Evolutionary conservation across 2,888 invertebrate genomes (phyloP), one percentile per base, ranked within the genome.

Genomic region (Dolichopus griseipennis): DNA sequence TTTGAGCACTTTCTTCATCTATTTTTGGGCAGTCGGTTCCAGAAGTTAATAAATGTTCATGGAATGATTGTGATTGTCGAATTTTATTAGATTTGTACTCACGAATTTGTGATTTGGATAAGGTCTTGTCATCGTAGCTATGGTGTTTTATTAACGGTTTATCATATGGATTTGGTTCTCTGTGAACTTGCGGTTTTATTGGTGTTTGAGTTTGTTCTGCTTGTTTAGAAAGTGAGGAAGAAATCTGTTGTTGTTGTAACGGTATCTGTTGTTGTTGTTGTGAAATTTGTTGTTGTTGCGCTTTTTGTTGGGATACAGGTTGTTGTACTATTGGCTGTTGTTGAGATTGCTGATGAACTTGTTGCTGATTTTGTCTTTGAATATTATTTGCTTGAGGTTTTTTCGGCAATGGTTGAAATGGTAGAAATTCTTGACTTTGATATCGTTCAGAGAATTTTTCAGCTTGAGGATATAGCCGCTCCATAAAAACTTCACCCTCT

Each of bases 381-480:
- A 83, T 20, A 18, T 2, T 18, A 52, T 18, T 52, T 52, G n/a
- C 18, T 52, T 15, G 18, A n/a, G 15, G 9, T 52, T 52, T 52
- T 52, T 18, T 52, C 6, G 52, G 82, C 79, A 68, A 84, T 79
- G 22, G 80, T 67, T 80, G 80, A 4, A 80, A 82, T 0, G 86
- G 80, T 37, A 77, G 84, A 77, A 87, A 87, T 72, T 87, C 87
- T 78, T 87, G 87, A 72, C 87, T 87, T 77, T 87, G 87, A 76
- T 87, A 87, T 2, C 87, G 84, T 75, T 86, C 85, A 22, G 86
- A 86, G 63, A 86, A 82, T 74, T 87, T 87, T 73, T 87, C 87
- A 76, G 84, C 86, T 74, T 85, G 85, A 65, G 85, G 85, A 73
- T 87, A 87, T 10, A 87, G 79, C 66, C 86, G 85, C 68, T 86